Percentiles rank a stretch among this genome's conserved stretches.
Evolutionary conservation across 2,797 vertebrate species (phyloP).

Genomic region (Chrosomus eos): DNA sequence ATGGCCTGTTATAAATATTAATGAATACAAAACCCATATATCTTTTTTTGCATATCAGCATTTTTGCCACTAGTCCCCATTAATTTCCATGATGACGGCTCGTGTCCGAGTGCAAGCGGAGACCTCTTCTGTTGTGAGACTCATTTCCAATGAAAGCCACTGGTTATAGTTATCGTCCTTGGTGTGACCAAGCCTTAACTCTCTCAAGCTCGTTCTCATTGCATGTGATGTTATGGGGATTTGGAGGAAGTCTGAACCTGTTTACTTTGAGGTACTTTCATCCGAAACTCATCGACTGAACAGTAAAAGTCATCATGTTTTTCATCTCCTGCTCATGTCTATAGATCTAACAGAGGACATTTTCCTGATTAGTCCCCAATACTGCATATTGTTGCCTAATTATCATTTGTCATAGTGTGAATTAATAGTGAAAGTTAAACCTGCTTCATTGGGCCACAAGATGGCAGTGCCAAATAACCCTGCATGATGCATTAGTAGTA

Average conservation of each 20-base stretch:
- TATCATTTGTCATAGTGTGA: background rate
- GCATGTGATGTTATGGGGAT: background rate
- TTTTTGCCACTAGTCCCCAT: too few relatives aligned
- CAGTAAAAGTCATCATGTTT: conserved; percentile 15
- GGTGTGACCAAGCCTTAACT: background rate
- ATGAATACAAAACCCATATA: too few relatives aligned
- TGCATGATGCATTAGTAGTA: background rate
- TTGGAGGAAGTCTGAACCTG: background rate
- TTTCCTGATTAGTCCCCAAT: background rate
- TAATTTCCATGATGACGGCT: too few relatives aligned
- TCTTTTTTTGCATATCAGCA: too few relatives aligned
- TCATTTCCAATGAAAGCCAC: too few relatives aligned
- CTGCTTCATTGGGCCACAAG: conserved; percentile 15
- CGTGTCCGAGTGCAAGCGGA: too few relatives aligned
- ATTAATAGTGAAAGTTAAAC: conserved; percentile 1
- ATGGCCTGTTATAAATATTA: too few relatives aligned
- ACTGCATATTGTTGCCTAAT: background rate
- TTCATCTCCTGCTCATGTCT: conserved; percentile 22
- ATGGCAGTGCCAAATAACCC: conserved; percentile 27
- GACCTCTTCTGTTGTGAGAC: too few relatives aligned
- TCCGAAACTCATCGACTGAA: background rate
- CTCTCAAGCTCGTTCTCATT: background rate
- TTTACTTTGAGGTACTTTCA: background rate
- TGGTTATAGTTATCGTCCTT: background rate
- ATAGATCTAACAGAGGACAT: conserved; percentile 6